Percentiles rank a stretch among this genome's conserved stretches.
These are phyloP conservation scores for Heliconius cydno DNA, from an alignment of 2,888 invertebrate species.

Conservation along the genomic window DNA sequence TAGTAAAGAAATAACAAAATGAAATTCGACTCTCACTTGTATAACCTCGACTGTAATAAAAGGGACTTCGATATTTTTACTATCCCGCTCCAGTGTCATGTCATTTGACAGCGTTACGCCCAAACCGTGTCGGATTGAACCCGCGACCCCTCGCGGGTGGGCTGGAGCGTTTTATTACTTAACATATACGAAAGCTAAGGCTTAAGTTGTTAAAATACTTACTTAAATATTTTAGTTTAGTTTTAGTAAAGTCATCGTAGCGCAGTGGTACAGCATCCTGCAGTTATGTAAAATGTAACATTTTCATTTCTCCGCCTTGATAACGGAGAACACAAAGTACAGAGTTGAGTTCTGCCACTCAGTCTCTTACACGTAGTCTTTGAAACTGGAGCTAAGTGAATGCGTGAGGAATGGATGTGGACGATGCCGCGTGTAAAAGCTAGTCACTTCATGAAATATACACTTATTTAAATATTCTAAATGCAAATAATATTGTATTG, in stretches of 20 bases:
- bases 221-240: neutral
- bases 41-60: conserved; percentile 4
- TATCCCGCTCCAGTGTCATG: conserved; percentile 38
- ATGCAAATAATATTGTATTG: neutral
- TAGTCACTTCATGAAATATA: neutral
- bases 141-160: conserved; percentile 50
- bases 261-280: too few relatives aligned
- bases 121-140: conserved; percentile 53
- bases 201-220: neutral
- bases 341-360: neutral
- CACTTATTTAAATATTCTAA: neutral
- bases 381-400: neutral
- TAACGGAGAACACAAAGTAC: neutral
- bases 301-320: too few relatives aligned
- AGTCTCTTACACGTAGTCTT: neutral
- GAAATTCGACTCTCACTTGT: neutral
- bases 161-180: conserved; percentile 31
- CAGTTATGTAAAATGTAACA: too few relatives aligned
- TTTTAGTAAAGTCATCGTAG: neutral
- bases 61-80: conserved; percentile 26
- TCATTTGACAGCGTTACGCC: conserved; percentile 50
- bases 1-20: neutral
- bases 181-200: conserved; percentile 11
- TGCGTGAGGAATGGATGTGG: neutral
- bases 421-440: neutral